These are phyloP conservation scores for Epizoanthus scotinus DNA, from an alignment of 92 coral and sea anemone species.

Conservation along the genomic window DNA sequence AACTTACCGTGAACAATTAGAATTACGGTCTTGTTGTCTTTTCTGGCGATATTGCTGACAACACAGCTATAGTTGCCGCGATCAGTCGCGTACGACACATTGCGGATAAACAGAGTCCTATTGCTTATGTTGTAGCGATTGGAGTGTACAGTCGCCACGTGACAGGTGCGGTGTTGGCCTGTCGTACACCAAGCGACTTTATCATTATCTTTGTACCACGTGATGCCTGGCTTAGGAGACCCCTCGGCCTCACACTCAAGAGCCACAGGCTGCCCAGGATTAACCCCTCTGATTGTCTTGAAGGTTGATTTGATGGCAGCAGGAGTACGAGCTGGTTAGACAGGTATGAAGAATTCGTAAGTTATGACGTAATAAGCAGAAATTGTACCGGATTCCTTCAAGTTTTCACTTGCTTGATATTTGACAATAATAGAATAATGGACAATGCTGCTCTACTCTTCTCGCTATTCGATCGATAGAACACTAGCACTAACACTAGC, in stretches of 20 bases:
- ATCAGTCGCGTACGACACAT: constrained; percentile 11
- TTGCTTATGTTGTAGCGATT: neutral
- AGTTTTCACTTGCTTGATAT: no score
- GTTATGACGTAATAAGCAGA: no score
- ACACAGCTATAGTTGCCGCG: constrained; percentile 3
- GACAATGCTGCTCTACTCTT: no score
- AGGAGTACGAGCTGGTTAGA: neutral
- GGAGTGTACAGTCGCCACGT: neutral
- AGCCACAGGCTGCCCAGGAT: neutral
- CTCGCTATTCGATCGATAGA: no score
- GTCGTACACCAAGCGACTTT: constrained; percentile 22
- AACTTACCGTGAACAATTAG: no score
- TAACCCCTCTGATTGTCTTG: neutral
- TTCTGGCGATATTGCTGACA: constrained; percentile 18
- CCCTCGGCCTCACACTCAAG: constrained; percentile 16
- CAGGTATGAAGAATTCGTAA: no score
- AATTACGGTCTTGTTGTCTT: no score
- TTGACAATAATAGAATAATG: no score
- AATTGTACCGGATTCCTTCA: no score
- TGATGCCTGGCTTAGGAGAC: constrained; percentile 35
- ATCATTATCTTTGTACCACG: constrained; percentile 38
- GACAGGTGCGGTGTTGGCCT: neutral
- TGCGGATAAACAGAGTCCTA: neutral
- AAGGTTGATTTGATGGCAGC: neutral
- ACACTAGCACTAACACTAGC: no score